Evolutionary conservation across 2,797 vertebrate genomes (phyloP).

Genomic region (Bufotes viridis): DNA sequence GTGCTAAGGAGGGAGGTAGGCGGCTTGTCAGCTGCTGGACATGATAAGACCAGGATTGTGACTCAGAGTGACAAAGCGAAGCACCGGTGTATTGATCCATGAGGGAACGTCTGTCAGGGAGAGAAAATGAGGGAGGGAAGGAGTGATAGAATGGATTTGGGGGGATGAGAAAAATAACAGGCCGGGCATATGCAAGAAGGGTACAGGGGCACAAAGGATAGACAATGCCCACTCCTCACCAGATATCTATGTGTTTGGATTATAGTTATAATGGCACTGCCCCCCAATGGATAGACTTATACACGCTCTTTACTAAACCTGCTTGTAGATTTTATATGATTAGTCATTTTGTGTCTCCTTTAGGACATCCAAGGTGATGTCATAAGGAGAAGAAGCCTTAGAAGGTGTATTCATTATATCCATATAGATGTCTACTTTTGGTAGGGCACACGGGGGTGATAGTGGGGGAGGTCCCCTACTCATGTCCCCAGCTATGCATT

Average conservation of each 20-base stretch:
- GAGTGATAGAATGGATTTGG: not conserved
- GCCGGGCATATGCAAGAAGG: not conserved
- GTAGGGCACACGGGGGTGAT: not conserved
- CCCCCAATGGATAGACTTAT: slow-evolving; percentile 45
- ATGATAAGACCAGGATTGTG: slow-evolving; percentile 56
- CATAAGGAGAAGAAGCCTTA: not conserved
- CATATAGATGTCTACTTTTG: not conserved
- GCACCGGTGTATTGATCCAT: slow-evolving; percentile 53
- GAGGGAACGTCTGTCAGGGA: slow-evolving; percentile 49
- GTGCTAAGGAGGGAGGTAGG: slow-evolving; percentile 32
- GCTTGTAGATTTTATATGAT: not conserved
- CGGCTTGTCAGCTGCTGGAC: slow-evolving; percentile 54
- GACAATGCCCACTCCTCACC: slow-evolving; percentile 2
- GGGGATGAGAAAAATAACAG: slow-evolving; percentile 17
- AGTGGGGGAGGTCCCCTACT: not conserved
- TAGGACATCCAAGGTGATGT: not conserved
- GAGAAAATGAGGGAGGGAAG: slow-evolving; percentile 33
- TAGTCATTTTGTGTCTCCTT: not conserved
- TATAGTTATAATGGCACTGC: slow-evolving; percentile 46
- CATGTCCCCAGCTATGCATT: not conserved
- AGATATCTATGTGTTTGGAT: not conserved
- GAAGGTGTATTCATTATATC: not conserved
- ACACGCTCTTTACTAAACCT: not conserved
- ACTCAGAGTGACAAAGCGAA: slow-evolving; percentile 59
- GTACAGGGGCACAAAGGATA: slow-evolving; percentile 1